Conservation (phyloP, 2,888 invertebrate species). For the Drosophila meridionalis region DNA sequence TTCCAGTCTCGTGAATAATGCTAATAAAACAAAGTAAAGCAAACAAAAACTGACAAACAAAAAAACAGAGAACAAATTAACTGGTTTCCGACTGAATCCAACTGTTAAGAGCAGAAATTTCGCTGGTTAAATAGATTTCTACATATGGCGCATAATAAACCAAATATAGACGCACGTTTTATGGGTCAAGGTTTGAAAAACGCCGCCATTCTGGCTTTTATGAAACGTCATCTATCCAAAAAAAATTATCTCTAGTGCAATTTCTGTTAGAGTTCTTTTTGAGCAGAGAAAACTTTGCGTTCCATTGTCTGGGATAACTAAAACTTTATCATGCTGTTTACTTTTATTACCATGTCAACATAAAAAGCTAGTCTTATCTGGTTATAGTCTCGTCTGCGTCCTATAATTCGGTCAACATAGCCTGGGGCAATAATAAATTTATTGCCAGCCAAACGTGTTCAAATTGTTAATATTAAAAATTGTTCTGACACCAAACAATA, state of each 20-base stretch:
- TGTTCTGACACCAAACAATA: neutral
- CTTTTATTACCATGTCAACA: neutral
- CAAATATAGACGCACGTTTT: neutral
- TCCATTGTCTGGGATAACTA: neutral
- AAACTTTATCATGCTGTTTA: slow-evolving; percentile 17
- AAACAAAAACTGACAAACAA: slow-evolving; percentile 9
- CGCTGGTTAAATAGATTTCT: neutral
- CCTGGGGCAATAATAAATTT: slow-evolving; percentile 5
- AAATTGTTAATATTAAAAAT: neutral
- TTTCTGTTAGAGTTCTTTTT: neutral
- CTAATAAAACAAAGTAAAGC: neutral
- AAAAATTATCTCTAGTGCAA: neutral
- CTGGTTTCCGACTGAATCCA: slow-evolving; percentile 1
- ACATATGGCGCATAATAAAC: neutral
- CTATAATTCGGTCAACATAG: neutral
- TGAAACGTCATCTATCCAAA: neutral
- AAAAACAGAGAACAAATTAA: slow-evolving; percentile 8
- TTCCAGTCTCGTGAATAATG: slow-evolving; percentile 18
- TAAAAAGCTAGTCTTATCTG: slow-evolving; percentile 2
- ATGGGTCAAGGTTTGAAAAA: slow-evolving; percentile 31
- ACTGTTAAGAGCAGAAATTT: slow-evolving; percentile 8
- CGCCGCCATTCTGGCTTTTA: neutral
- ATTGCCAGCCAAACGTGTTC: neutral
- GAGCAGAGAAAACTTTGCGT: neutral
- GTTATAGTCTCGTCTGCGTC: slow-evolving; percentile 9